A percentile compares a stretch with the other conserved stretches of the same genome.
Conservation (phyloP, 2,113 vertebrate species). For the Apodemus sylvaticus region DNA sequence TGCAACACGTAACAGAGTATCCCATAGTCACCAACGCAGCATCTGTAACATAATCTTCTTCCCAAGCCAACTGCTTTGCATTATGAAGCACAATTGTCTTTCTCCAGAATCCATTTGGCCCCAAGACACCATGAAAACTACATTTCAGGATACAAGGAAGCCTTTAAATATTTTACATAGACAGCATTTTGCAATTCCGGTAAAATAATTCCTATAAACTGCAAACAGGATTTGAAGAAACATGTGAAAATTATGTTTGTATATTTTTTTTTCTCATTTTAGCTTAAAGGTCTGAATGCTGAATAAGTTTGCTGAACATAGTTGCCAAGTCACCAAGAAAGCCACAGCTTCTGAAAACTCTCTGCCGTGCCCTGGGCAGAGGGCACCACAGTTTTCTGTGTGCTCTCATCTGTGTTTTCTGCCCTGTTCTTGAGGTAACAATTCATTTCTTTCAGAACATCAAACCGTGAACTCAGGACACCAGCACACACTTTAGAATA, state of each 20-base stretch:
- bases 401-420: not conserved
- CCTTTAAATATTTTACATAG: slow-evolving; percentile 15
- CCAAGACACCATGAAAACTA: slow-evolving; percentile 23
- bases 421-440: not conserved
- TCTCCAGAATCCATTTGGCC: not conserved
- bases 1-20: not conserved
- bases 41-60: not conserved
- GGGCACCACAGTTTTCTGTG: not conserved
- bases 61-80: not conserved
- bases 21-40: not conserved
- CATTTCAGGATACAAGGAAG: not conserved
- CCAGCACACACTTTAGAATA: not conserved
- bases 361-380: not conserved
- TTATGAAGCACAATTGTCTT: not conserved
- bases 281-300: not conserved
- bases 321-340: not conserved
- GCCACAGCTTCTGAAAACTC: not conserved
- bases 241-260: not conserved
- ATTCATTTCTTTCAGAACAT: not conserved
- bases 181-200: not conserved
- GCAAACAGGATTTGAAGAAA: slow-evolving; percentile 5
- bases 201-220: slow-evolving; percentile 46
- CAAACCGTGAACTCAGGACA: not conserved
- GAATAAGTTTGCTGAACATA: not conserved
- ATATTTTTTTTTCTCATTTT: not conserved